A percentile compares a stretch with the other conserved stretches of the same genome.
phyloP scores from a whole-genome alignment of 1,140 invertebrate genomes.

The Magallana angulata region DNA sequence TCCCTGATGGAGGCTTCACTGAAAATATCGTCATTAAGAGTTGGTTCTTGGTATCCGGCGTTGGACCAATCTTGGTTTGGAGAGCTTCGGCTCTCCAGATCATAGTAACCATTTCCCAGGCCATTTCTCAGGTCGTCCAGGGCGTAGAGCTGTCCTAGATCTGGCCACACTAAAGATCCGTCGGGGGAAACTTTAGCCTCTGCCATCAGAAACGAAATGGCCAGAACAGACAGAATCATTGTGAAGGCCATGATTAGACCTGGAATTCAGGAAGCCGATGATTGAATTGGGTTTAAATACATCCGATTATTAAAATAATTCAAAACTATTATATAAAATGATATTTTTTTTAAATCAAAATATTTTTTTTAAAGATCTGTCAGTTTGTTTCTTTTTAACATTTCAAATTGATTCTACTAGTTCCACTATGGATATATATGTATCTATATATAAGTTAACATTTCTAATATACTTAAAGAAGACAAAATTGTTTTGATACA shows the following conservation, averaged over 20 bases:
- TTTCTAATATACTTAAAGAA: no score
- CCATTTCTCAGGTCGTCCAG: constrained; percentile 19
- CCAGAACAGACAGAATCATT: background rate
- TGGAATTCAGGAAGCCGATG: background rate
- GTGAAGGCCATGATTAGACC: background rate
- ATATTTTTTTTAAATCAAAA: no score
- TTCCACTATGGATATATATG: no score
- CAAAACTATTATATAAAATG: no score
- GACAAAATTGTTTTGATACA: no score
- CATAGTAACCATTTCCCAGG: constrained; percentile 50
- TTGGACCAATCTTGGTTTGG: constrained; percentile 48
- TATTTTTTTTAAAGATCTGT: no score
- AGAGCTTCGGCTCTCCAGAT: constrained; percentile 51
- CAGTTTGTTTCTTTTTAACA: no score
- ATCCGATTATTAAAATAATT: background rate
- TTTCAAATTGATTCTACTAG: no score
- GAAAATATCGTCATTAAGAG: constrained; percentile 49
- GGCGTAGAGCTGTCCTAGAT: constrained; percentile 40
- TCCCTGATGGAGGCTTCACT: constrained; percentile 82
- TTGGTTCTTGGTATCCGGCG: constrained; percentile 45
- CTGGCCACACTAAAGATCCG: constrained; percentile 5
- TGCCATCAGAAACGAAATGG: constrained; percentile 4
- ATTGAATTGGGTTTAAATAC: background rate
- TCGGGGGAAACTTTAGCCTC: constrained; percentile 4
- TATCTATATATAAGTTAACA: no score